Evolutionary conservation across 35 echinoderm and acorn worm species (phyloP).

Genomic region (Hemicentrotus pulcherrimus): DNA sequence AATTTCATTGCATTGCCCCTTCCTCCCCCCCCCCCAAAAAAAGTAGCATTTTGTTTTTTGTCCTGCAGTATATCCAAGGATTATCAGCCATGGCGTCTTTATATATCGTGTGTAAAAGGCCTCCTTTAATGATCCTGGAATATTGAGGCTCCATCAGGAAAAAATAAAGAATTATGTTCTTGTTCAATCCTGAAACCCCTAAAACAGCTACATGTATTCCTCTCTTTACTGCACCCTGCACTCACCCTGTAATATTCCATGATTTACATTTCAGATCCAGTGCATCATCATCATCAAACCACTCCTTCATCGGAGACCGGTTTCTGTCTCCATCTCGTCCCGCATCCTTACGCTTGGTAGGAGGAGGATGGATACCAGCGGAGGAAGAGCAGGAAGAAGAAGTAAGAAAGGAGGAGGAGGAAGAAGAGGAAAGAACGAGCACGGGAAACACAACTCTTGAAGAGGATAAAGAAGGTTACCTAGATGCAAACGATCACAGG

Average conservation of each 20-base stretch:
- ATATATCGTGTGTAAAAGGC: no score
- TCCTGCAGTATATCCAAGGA: no score
- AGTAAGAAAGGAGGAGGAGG: neutral
- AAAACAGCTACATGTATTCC: no score
- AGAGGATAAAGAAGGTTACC: neutral
- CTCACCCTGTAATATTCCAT: neutral
- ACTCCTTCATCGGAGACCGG: constrained; percentile 50
- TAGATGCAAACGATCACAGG: neutral
- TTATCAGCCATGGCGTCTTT: no score
- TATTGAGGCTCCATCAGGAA: no score
- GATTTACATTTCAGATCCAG: neutral
- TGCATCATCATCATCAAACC: neutral
- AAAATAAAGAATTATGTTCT: no score
- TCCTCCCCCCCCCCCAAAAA: no score
- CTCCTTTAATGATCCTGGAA: no score
- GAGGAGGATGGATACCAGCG: constrained; percentile 8
- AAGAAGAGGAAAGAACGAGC: neutral
- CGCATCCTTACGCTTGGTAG: constrained; percentile 13
- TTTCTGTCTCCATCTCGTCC: constrained; percentile 42
- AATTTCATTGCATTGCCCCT: no score
- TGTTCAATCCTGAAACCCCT: no score
- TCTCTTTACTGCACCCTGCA: no score
- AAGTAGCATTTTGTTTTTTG: no score
- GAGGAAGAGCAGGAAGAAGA: neutral
- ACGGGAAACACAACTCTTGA: neutral